Conservation (phyloP, 2,888 invertebrate genomes). For the Ectemnius lituratus region DNA sequence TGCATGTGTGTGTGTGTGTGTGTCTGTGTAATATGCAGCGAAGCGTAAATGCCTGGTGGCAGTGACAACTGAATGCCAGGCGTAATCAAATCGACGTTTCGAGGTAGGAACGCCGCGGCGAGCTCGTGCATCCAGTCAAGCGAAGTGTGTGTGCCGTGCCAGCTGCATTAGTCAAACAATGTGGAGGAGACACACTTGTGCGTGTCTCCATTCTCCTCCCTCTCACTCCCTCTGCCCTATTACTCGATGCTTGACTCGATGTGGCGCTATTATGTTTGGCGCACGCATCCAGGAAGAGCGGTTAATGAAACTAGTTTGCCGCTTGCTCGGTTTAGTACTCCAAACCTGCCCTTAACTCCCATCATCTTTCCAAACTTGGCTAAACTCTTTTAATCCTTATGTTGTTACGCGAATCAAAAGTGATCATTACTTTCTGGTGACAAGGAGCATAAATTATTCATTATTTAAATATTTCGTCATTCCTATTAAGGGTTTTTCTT, state of each 20-base stretch:
- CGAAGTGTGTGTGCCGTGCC: constrained; percentile 17
- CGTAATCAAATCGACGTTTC: not conserved
- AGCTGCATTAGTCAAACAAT: constrained; percentile 30
- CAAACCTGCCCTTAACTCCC: too few species aligned
- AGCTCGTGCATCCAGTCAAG: constrained; percentile 14
- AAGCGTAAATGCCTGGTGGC: constrained; percentile 5
- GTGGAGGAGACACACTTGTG: constrained; percentile 16
- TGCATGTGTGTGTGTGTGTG: too few species aligned
- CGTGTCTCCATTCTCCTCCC: constrained; percentile 6
- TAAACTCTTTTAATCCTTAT: too few species aligned
- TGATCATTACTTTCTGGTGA: too few species aligned
- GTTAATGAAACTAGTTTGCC: not conserved
- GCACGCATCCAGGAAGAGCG: not conserved
- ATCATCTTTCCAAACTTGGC: too few species aligned
- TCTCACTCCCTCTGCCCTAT: not conserved
- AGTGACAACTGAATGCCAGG: constrained; percentile 12
- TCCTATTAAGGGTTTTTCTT: too few species aligned
- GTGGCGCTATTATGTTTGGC: not conserved
- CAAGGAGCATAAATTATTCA: too few species aligned
- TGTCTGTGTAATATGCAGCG: not conserved
- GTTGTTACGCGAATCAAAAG: too few species aligned
- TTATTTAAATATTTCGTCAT: too few species aligned
- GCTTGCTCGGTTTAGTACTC: not conserved
- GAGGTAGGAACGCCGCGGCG: too few species aligned
- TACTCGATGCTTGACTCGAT: constrained; percentile 4